phyloP scores from a whole-genome alignment of 1,140 invertebrate species.

The Steinernema khuongi region DNA sequence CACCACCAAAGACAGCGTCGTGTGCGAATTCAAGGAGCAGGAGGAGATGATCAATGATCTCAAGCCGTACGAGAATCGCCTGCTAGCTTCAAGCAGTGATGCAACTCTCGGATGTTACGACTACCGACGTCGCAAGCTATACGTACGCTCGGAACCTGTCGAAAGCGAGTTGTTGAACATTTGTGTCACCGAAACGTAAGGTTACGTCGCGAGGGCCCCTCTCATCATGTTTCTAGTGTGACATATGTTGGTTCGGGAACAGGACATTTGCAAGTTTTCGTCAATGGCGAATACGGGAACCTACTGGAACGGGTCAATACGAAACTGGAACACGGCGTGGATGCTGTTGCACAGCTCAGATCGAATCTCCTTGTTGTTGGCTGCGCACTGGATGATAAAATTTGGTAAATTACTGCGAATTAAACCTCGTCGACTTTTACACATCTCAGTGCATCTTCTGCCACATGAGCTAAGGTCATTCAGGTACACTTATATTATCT shows the following conservation, averaged over 20 bases:
- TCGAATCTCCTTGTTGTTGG: constrained; percentile 19
- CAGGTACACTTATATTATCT: constrained; percentile 16
- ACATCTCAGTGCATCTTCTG: constrained; percentile 10
- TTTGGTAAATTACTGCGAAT: neutral
- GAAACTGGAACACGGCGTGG: neutral
- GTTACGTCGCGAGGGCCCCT: neutral
- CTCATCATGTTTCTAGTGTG: constrained; percentile 19
- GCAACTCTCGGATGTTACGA: constrained; percentile 31
- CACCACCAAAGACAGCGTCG: neutral
- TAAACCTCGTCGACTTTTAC: neutral
- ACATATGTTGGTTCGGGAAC: constrained; percentile 28
- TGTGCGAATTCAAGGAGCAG: constrained; percentile 28
- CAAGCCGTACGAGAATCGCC: constrained; percentile 21
- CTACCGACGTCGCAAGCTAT: constrained; percentile 18
- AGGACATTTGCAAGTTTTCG: constrained; percentile 31
- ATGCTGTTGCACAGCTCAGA: constrained; percentile 19
- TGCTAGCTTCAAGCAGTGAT: constrained; percentile 26
- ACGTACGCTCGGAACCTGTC: constrained; percentile 24
- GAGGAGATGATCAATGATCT: constrained; percentile 26
- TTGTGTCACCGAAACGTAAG: constrained; percentile 28
- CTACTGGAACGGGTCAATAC: constrained; percentile 31
- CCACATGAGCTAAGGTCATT: constrained; percentile 21
- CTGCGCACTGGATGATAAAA: constrained; percentile 5
- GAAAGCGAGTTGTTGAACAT: constrained; percentile 27
- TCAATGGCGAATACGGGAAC: constrained; percentile 34